Conservation (phyloP, 2,797 vertebrate species). For the Rhinoraja longicauda region DNA sequence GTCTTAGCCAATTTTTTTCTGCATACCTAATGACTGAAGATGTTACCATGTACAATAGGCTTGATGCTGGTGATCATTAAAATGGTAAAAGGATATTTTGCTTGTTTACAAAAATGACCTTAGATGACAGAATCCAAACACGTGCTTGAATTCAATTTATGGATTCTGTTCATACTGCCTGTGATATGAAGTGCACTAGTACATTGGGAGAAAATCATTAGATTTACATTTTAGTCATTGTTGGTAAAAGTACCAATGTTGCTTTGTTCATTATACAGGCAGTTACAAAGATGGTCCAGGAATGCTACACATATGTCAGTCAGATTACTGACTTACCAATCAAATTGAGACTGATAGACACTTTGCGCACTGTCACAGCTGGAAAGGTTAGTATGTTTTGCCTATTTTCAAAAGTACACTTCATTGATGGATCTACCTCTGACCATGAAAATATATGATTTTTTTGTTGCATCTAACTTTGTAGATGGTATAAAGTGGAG, state of each 20-base stretch:
- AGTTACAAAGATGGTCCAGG: slow-evolving; percentile 98
- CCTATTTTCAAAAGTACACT: background rate
- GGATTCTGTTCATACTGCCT: background rate
- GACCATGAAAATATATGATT: background rate
- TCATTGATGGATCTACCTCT: background rate
- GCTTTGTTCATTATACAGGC: slow-evolving; percentile 61
- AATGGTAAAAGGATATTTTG: background rate
- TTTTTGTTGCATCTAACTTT: background rate
- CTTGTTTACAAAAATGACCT: background rate
- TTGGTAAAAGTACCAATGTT: background rate
- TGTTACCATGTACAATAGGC: background rate
- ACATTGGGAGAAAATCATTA: background rate
- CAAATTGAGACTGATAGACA: slow-evolving; percentile 91
- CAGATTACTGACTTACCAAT: slow-evolving; percentile 77
- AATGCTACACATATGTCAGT: slow-evolving; percentile 91
- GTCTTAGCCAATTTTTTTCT: background rate
- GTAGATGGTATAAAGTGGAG: background rate
- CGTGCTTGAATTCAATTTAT: background rate
- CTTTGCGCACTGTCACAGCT: slow-evolving; percentile 88
- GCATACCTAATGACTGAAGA: background rate
- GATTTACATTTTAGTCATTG: background rate
- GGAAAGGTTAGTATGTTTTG: slow-evolving; percentile 74
- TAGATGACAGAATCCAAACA: background rate
- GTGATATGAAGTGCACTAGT: background rate
- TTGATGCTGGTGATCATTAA: background rate